These are phyloP conservation scores for Bembecia ichneumoniformis DNA, from an alignment of 2,888 invertebrate genomes.

Conservation along the genomic window DNA sequence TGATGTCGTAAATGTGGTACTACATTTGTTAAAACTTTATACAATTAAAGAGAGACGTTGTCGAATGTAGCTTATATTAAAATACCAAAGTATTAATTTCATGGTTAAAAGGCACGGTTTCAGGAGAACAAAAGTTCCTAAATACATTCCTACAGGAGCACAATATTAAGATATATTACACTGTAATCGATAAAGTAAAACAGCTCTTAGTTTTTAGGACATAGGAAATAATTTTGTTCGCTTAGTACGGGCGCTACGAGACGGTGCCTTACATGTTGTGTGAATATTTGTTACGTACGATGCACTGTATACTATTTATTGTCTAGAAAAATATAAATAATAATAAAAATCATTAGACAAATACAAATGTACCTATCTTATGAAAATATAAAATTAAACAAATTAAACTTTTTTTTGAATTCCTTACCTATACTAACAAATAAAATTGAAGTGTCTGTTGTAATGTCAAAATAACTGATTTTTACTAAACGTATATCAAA, in stretches of 20 bases:
- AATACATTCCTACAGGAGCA: slow-evolving; percentile 17
- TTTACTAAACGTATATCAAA: too few species aligned
- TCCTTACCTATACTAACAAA: too few species aligned
- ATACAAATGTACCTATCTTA: slow-evolving; percentile 33
- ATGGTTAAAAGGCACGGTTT: slow-evolving; percentile 27
- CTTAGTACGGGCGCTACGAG: slow-evolving; percentile 6
- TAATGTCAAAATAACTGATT: too few species aligned
- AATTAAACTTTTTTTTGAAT: slow-evolving; percentile 9
- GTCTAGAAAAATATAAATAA: slow-evolving; percentile 31
- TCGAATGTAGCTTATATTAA: slow-evolving; percentile 12
- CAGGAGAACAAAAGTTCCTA: slow-evolving; percentile 46
- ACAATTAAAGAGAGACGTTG: not conserved
- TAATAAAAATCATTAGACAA: slow-evolving; percentile 18
- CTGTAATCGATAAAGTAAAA: slow-evolving; percentile 1
- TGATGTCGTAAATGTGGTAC: not conserved
- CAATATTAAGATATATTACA: slow-evolving; percentile 1
- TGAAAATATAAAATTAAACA: slow-evolving; percentile 18
- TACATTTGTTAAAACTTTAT: not conserved
- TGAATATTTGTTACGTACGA: slow-evolving; percentile 45
- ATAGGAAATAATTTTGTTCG: slow-evolving; percentile 2
- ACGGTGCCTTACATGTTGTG: slow-evolving; percentile 14
- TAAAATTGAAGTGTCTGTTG: too few species aligned
- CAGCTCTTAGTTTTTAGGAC: not conserved
- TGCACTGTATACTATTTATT: slow-evolving; percentile 62
- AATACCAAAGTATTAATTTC: slow-evolving; percentile 48